phyloP scores from a whole-genome alignment of 2,113 vertebrate genomes.

The Apistogramma diplotaenia region DNA sequence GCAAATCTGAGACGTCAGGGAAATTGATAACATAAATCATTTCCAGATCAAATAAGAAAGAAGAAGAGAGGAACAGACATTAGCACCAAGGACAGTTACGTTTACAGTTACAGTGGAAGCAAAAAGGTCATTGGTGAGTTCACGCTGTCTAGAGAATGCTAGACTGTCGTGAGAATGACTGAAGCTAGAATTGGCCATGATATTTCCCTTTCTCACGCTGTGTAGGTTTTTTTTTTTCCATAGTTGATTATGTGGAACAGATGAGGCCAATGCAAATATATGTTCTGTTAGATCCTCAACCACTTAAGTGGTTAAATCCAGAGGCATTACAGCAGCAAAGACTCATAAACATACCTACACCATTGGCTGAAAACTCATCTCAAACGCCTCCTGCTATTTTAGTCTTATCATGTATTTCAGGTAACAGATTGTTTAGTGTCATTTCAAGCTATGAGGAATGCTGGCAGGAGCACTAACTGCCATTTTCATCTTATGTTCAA shows the following conservation, averaged over 20 bases:
- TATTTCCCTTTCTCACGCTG: conserved; percentile 20
- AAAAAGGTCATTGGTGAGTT: neutral
- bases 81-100: neutral
- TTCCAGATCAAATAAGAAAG: conserved; percentile 43
- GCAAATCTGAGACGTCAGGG: conserved; percentile 52
- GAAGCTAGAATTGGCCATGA: neutral
- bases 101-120: neutral
- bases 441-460: conserved; percentile 4
- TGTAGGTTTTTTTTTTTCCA: conserved; percentile 8
- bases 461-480: neutral
- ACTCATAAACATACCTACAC: neutral
- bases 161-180: conserved; percentile 8
- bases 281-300: neutral
- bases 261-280: neutral
- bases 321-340: neutral
- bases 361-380: neutral
- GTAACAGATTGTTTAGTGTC: conserved; percentile 26
- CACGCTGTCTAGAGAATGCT: neutral
- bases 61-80: neutral
- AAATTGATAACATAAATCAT: conserved; percentile 42
- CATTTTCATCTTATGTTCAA: neutral
- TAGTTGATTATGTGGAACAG: neutral
- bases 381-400: conserved; percentile 7
- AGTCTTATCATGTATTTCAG: conserved; percentile 5
- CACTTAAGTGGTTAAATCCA: neutral